Base-by-base conservation (phyloP, 2,888 invertebrate species). In the Melieria crassipennis region DNA sequence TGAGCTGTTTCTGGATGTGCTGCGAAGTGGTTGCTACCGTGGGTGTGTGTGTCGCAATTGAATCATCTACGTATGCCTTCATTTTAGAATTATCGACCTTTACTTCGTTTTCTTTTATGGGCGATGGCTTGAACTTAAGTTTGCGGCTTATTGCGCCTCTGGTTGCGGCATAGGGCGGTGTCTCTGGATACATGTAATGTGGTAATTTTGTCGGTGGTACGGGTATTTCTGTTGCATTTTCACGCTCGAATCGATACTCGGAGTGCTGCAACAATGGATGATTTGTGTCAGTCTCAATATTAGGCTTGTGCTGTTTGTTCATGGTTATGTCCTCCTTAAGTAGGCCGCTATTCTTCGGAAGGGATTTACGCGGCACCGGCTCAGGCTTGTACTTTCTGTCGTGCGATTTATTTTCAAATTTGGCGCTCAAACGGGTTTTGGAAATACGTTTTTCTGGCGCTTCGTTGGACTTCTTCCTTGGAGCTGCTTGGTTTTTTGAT, bases 231-330 rank as follows among this genome's bases (percentile, higher is more conserved):
- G 84, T 76, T 4, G 81, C 82, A 70, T 84, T 84, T 69, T 90
- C 89, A 70, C 89, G 90, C 82, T 94, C 94, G 81, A 91, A 94
- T 72, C 93, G 89, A 82, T 93, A 92, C 81, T 93, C 92, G 0
- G 93, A 93, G 85, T 94, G 93, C 80, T 94, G 94, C 30, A 93
- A 86, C 66, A 93, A 86, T 4, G 93, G 93, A 86, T 94, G 93
- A 64, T 89, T 91, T 81, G 84, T 87, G 81, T 90, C 90, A 85
- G 89, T 84, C 78, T 85, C 84, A 72, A 84, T 82, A 76, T 82
- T 83, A 46, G 84, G 81, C 63, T 85, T 89, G 82, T 84, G 80
- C 72, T 84, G 87, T 84, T 89, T 90, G 85, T 88, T 88, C 85
- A 89, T 88, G 85, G 89, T 89, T 86, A 90, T 80, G 62, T 87